Evolutionary conservation across 2,797 vertebrate species (phyloP), one percentile per base, ranked within the genome.

Genomic region (Fratercula arctica): DNA sequence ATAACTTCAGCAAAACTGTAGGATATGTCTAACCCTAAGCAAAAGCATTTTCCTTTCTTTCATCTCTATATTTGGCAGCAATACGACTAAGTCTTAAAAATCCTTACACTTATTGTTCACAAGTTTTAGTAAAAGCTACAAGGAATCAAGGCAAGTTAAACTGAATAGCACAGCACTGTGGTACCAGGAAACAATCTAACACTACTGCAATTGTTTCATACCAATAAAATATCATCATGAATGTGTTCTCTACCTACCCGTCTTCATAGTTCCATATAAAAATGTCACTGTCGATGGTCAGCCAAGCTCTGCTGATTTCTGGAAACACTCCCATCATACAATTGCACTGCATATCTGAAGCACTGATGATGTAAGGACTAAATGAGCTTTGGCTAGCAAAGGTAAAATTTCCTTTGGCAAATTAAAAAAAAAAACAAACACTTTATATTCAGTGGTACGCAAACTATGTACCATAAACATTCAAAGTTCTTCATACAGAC

Each of bases 271-370:
- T 99, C 99, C 99, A 99, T 99, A 99, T 98, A 96, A 99, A 99
- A 90, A 99, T 99, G 94, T 99, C 99, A 66, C 99, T 99, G 97
- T 99, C 99, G 4, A 99, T 99, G 7, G 99, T 99, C 8, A 99
- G 98, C 99, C 99, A 99, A 3, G 99, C 99, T 94, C 99, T 98
- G 96, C 97, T 98, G 86, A 99, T 99, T 95, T 99, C 99, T 43
- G 99, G 99, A 79, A 99, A 99, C 72, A 99, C 99, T 68, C 99
- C 99, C 99, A 99, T 99, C 99, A 99, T 99, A 97, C 99, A 99
- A 92, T 99, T 99, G 95, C 99, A 99, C 50, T 99, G 99, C 99
- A 99, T 99, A 97, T 99, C 99, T 99, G 96, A 81, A 63, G 57
- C 26, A 90, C 12, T 33, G 18, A 8, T 70, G 90, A 98, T 98